Percentiles rank a stretch among this genome's conserved stretches.
Evolutionary conservation across 2,888 invertebrate genomes (phyloP).

Genomic region (Cephus nigrinus): DNA sequence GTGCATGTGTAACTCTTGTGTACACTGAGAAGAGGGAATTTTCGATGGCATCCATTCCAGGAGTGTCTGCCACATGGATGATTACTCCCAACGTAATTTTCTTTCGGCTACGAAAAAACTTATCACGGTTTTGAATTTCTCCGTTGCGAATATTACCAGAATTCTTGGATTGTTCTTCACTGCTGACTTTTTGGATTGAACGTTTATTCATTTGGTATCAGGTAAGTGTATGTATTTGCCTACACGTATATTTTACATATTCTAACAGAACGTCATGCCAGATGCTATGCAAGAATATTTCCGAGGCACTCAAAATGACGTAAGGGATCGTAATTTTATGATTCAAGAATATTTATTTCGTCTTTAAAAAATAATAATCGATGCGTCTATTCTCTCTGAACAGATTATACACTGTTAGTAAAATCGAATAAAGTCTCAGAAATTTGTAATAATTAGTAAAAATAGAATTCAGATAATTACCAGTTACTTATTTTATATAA

Average conservation of each 20-base stretch:
- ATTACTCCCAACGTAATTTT: constrained; percentile 9
- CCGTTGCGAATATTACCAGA: not conserved
- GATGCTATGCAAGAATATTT: not conserved
- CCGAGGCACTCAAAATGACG: not conserved
- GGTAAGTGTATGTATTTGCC: not conserved
- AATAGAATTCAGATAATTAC: not conserved
- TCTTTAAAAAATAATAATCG: not conserved
- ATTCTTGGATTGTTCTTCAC: not conserved
- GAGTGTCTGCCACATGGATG: constrained; percentile 44
- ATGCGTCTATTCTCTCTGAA: not conserved
- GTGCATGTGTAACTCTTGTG: constrained; percentile 54
- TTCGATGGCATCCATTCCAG: constrained; percentile 42
- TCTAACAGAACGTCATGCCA: not conserved
- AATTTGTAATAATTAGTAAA: not conserved
- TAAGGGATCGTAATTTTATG: not conserved
- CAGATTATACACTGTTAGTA: not conserved
- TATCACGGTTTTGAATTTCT: not conserved
- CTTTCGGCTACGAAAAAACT: not conserved
- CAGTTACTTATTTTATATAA: not conserved
- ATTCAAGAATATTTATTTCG: not conserved
- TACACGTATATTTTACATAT: not conserved
- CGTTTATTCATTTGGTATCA: not conserved
- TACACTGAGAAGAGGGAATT: constrained; percentile 38
- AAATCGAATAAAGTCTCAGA: not conserved
- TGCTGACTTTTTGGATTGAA: not conserved